These are phyloP conservation scores for Dromococcyx pavoninus DNA, from an alignment of 2,797 vertebrate species.

Conservation along the genomic window DNA sequence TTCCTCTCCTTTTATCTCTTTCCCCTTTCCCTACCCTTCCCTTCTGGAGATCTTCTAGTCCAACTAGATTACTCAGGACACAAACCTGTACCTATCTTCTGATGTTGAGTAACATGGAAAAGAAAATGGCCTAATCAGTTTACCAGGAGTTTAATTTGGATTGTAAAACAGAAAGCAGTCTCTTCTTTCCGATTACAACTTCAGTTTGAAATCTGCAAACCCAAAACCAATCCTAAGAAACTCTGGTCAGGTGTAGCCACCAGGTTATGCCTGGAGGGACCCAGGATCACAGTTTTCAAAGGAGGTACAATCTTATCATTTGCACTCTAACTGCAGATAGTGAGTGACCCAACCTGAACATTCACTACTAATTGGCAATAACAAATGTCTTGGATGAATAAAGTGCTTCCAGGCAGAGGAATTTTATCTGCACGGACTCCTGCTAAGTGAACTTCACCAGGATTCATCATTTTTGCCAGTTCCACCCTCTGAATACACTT, in stretches of 20 bases:
- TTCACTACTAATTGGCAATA: neutral
- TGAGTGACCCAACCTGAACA: neutral
- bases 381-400: neutral
- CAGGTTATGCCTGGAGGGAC: neutral
- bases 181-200: neutral
- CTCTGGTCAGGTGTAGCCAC: neutral
- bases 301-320: neutral
- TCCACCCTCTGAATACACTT: neutral
- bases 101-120: rapidly evolving
- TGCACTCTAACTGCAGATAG: neutral
- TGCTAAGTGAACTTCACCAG: neutral
- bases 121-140: neutral
- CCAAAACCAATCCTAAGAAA: neutral
- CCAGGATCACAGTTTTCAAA: neutral
- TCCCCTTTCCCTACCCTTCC: neutral
- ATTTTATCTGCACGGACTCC: neutral
- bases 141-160: rapidly evolving
- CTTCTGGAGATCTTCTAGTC: neutral
- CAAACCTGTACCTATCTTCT: neutral
- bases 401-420: neutral
- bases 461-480: neutral
- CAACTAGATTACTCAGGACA: neutral
- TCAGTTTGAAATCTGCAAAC: neutral
- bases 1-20: neutral
- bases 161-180: neutral